Percentiles rank a stretch among this genome's conserved stretches.
Evolutionary conservation across 2,888 invertebrate genomes (phyloP).

Genomic region (Scaptomyza caliginosa): DNA sequence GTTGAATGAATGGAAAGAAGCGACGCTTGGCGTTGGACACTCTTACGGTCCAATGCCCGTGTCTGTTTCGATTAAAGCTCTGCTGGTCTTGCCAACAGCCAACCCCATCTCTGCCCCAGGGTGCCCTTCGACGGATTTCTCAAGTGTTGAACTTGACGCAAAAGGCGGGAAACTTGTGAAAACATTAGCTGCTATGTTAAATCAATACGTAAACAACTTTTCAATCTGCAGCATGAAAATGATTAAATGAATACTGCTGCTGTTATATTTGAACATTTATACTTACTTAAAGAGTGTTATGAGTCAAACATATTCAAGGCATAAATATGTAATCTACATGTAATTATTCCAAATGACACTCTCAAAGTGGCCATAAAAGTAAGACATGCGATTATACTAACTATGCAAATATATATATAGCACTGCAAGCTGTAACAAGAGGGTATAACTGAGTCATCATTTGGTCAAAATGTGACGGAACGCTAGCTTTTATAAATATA

Average conservation of each 20-base stretch:
- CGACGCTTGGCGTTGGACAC: neutral
- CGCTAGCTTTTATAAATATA: neutral
- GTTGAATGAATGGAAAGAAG: neutral
- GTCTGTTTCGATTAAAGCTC: conserved; percentile 6
- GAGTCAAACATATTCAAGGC: neutral
- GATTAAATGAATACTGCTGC: neutral
- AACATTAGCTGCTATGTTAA: conserved; percentile 3
- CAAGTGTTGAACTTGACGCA: conserved; percentile 2
- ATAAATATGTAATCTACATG: neutral
- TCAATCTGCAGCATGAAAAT: neutral
- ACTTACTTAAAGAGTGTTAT: neutral
- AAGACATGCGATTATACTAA: neutral
- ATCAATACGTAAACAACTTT: conserved; percentile 3
- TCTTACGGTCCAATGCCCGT: conserved; percentile 3
- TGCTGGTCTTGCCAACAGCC: neutral
- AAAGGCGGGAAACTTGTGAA: conserved; percentile 5
- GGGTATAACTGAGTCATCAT: conserved; percentile 2
- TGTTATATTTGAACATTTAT: neutral
- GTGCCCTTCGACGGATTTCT: conserved; percentile 2
- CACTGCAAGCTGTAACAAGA: neutral
- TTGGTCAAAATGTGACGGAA: neutral
- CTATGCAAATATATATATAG: neutral
- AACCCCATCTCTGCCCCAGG: no score
- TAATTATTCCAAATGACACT: conserved; percentile 14
- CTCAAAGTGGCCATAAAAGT: neutral